Conservation (phyloP, 2,113 vertebrate species). For the Sminthopsis crassicaudata region DNA sequence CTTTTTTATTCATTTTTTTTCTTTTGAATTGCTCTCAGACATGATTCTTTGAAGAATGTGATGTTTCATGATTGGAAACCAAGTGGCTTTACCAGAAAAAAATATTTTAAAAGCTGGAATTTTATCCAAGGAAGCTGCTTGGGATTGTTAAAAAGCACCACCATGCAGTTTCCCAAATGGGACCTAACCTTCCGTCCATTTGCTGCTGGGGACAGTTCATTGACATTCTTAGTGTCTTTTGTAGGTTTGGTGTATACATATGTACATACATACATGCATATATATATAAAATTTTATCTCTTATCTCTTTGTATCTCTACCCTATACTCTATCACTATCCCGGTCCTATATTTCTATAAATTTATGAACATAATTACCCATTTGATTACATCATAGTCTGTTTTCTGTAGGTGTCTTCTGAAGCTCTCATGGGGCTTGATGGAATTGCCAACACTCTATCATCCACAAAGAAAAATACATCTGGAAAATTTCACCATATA, state of each 20-base stretch:
- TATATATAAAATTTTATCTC: no score
- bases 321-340: neutral
- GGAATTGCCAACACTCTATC: neutral
- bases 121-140: neutral
- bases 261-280: no score
- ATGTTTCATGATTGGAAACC: neutral
- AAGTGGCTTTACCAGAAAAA: neutral
- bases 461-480: neutral
- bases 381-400: neutral
- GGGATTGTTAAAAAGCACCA: neutral
- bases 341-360: neutral
- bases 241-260: neutral
- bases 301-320: neutral
- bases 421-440: neutral
- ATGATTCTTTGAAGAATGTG: neutral
- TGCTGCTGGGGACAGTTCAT: neutral
- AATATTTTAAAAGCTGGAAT: neutral
- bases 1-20: neutral
- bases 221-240: neutral
- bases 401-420: neutral
- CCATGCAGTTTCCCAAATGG: neutral
- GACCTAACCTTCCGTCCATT: neutral
- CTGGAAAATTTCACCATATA: neutral
- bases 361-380: neutral
- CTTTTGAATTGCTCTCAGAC: neutral